Conservation (phyloP, 2,888 invertebrate genomes). For the Helleia helle region DNA sequence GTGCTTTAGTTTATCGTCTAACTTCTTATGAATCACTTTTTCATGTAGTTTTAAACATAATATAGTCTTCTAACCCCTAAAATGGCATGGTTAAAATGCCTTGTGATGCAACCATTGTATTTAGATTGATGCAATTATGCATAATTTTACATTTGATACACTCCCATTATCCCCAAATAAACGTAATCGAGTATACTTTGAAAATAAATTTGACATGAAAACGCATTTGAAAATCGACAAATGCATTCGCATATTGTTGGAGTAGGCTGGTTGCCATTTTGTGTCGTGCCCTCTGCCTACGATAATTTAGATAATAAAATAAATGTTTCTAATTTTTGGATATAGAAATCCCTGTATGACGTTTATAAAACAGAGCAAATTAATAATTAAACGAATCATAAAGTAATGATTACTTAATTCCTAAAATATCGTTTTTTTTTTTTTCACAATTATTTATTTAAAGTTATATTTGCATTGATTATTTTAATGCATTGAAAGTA, state of each 20-base stretch:
- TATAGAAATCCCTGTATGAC: not conserved
- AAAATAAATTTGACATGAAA: constrained; percentile 25
- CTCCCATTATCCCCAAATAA: constrained; percentile 33
- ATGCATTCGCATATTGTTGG: constrained; percentile 67
- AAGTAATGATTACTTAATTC: no score
- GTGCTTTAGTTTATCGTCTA: not conserved
- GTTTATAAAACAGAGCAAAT: no score
- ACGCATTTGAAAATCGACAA: constrained; percentile 38
- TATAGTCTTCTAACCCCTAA: constrained; percentile 46
- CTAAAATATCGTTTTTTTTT: no score
- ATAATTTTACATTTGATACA: constrained; percentile 39
- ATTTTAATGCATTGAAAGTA: no score
- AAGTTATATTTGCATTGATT: no score
- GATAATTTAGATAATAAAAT: constrained; percentile 65
- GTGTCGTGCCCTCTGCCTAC: constrained; percentile 65
- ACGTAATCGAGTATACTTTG: constrained; percentile 36
- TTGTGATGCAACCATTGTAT: constrained; percentile 70
- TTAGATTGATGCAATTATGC: constrained; percentile 34
- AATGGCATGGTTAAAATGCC: constrained; percentile 43
- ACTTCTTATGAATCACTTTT: not conserved
- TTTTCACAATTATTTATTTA: no score
- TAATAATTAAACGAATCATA: no score
- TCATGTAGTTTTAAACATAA: not conserved
- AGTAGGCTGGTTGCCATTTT: constrained; percentile 67
- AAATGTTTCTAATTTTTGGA: constrained; percentile 45